A percentile compares a stretch with the other conserved stretches of the same genome.
Conservation (phyloP, 1,140 invertebrate genomes). For the Phocides pigmalion region DNA sequence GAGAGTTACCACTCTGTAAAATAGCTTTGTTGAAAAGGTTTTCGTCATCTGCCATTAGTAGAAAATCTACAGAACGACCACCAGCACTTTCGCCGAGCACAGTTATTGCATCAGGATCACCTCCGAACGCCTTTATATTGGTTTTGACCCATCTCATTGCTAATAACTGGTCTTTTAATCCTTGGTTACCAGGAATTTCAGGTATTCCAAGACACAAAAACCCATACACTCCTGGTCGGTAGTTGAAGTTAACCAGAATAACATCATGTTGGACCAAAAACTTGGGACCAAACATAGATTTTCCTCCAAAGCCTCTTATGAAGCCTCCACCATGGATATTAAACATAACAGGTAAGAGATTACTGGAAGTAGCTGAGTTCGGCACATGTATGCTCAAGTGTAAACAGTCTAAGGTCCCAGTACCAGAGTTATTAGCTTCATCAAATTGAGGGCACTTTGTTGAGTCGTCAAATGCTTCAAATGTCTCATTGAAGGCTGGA, state of each 20-base stretch:
- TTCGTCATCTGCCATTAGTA: conserved; percentile 37
- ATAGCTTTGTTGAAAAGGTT: conserved; percentile 41
- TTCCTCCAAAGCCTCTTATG: conserved; percentile 13
- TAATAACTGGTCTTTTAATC: conserved; percentile 40
- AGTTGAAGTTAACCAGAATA: conserved; percentile 40
- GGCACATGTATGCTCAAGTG: conserved; percentile 42
- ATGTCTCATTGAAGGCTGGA: conserved; percentile 23
- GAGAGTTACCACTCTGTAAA: conserved; percentile 38
- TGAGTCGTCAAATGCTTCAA: conserved; percentile 36
- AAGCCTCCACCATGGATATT: conserved; percentile 40
- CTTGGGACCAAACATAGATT: conserved; percentile 29
- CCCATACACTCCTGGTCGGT: conserved; percentile 38
- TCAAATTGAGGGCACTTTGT: conserved; percentile 39
- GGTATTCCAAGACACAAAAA: conserved; percentile 43
- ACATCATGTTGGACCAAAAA: conserved; percentile 41
- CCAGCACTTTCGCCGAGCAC: conserved; percentile 42
- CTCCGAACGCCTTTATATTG: conserved; percentile 42
- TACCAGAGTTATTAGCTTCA: background rate
- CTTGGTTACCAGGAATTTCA: conserved; percentile 45
- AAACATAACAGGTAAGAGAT: conserved; percentile 35
- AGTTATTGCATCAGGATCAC: conserved; percentile 39
- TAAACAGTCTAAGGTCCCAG: conserved; percentile 38
- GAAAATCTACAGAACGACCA: conserved; percentile 39
- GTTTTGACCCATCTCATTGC: conserved; percentile 41
- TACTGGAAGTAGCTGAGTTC: conserved; percentile 22